Evolutionary conservation across 2,888 invertebrate species (phyloP), one percentile per base, ranked within the genome.

Genomic region (Acrobasis repandana): DNA sequence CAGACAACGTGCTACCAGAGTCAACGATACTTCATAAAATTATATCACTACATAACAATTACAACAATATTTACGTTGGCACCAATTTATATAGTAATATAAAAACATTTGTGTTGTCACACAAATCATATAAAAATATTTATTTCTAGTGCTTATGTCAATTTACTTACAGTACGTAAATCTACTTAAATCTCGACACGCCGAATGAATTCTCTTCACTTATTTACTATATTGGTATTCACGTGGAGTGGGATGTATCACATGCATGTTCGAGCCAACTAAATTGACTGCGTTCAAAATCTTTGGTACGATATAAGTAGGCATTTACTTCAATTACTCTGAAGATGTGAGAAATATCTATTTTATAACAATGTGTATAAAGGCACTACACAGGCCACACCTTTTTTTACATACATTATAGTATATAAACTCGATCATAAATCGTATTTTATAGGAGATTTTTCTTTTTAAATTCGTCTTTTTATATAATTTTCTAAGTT

Each of bases 51-150:
- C 82, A 89, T 91, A 92, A 91, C 90, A 91, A 88, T 88, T 90
- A 91, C 88, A 91, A 90, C 90, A 90, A 88, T 88, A 83, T 87
- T 90, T 85, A 90, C 88, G 90, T 92, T 92, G 91, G 91, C 91
- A 92, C 91, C 91, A 80, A 87, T 87, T 88, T 79, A 86, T 82
- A 87, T 83, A 85, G 74, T 84, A 76, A 83, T 85, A 86, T 83
- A 88, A 87, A 87, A 90, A 89, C 84, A 86, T 86, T 87, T 88
- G 90, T 86, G 88, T 88, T 74, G 72, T 70, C 76, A 82, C 88
- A 89, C 89, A 88, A 86, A 76, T 66, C 66, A 81, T 90, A 91
- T 88, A 91, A 91, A 91, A 91, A 91, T 90, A 90, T 88, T 86
- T 84, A 83, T 88, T 85, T 88, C 89, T 73, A 84, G 80, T 83